Evolutionary conservation across 2,113 vertebrate species (phyloP).

Genomic region (Phainopepla nitens): DNA sequence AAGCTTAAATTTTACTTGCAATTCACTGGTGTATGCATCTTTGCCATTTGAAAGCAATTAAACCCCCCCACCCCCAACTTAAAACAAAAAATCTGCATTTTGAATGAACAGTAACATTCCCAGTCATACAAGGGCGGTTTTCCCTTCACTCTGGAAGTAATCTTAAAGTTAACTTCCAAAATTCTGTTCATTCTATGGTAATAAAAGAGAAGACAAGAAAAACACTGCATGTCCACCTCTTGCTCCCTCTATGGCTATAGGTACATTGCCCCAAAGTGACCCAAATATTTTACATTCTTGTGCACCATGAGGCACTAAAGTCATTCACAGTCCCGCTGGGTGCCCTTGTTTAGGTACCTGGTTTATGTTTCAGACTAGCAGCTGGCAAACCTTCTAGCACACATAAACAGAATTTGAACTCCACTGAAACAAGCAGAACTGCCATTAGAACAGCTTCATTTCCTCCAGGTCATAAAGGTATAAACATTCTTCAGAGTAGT

Average conservation of each 20-base stretch:
- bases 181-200: neutral
- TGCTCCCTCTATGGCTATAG: neutral
- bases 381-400: slow-evolving; percentile 9
- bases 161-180: neutral
- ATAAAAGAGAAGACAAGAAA: neutral
- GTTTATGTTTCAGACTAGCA: neutral
- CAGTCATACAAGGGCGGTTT: neutral
- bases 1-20: neutral
- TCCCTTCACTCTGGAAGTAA: neutral
- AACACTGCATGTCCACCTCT: neutral
- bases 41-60: neutral
- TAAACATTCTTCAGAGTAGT: neutral
- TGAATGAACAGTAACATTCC: neutral
- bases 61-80: neutral
- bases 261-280: neutral
- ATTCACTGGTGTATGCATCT: neutral
- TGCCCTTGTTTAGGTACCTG: neutral
- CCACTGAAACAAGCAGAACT: neutral
- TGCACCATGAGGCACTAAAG: neutral
- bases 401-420: neutral
- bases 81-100: neutral
- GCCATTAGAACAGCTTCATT: neutral
- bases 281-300: neutral
- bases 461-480: neutral
- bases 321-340: neutral